These are phyloP conservation scores for Xestia c-nigrum DNA, from an alignment of 2,888 invertebrate genomes.

Conservation along the genomic window DNA sequence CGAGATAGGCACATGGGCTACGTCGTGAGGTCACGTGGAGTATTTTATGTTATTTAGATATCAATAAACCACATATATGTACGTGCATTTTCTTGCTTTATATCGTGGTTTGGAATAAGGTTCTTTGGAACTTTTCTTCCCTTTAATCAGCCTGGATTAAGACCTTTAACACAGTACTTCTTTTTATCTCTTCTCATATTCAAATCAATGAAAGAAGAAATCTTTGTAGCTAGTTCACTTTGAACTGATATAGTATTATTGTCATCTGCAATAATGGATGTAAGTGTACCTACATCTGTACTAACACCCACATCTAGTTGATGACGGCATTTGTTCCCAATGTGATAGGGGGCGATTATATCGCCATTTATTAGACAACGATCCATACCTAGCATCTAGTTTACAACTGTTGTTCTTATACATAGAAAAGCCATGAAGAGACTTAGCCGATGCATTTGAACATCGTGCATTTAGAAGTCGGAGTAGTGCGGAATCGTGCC, in stretches of 20 bases:
- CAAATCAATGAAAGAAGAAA: not conserved
- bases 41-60: constrained; percentile 33
- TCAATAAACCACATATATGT: constrained; percentile 9
- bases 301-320: constrained; percentile 44
- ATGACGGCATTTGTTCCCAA: constrained; percentile 58
- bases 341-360: constrained; percentile 39
- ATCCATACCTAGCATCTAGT: constrained; percentile 29
- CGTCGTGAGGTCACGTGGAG: constrained; percentile 72
- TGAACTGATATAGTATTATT: constrained; percentile 6
- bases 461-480: not conserved
- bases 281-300: constrained; percentile 23
- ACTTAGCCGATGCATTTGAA: constrained; percentile 9
- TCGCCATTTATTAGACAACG: constrained; percentile 46
- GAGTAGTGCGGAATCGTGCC: not conserved
- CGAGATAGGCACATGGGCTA: constrained; percentile 67
- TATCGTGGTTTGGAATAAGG: not conserved
- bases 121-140: not conserved
- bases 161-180: not conserved
- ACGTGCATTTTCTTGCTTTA: not conserved
- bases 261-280: constrained; percentile 29
- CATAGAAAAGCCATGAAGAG: constrained; percentile 18
- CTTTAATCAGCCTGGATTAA: not conserved
- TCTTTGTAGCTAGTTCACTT: not conserved
- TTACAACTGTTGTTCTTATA: constrained; percentile 26
- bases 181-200: not conserved